phyloP scores from a whole-genome alignment of 2,113 vertebrate species.

The Tragelaphus buxtoni region DNA sequence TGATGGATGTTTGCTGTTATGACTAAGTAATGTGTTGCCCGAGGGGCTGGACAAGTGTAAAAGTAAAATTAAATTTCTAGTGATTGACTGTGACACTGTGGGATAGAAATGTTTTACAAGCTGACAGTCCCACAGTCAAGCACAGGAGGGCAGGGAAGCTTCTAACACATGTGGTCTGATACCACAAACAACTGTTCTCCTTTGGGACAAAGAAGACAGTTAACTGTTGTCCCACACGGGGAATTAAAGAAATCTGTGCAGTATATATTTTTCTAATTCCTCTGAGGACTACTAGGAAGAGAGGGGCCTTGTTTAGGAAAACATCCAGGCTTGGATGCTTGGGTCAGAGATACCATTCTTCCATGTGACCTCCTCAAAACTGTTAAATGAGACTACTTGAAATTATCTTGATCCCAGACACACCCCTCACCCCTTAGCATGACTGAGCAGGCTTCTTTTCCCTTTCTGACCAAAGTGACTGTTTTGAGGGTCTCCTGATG shows the following conservation, averaged over 20 bases:
- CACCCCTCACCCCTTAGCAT: neutral
- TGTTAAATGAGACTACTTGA: neutral
- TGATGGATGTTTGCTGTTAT: neutral
- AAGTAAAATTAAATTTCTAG: neutral
- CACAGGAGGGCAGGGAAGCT: constrained; percentile 5
- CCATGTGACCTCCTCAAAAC: neutral
- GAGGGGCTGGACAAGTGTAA: neutral
- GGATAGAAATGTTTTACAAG: constrained; percentile 57
- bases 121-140: constrained; percentile 24
- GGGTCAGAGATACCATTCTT: neutral
- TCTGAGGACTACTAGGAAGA: neutral
- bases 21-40: neutral
- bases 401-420: neutral
- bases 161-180: constrained; percentile 59
- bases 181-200: constrained; percentile 54
- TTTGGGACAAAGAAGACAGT: constrained; percentile 41
- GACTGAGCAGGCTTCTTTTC: neutral
- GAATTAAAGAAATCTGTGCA: constrained; percentile 63
- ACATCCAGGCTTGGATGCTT: neutral
- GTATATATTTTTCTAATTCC: constrained; percentile 29
- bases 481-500: neutral
- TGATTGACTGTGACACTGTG: constrained; percentile 33
- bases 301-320: neutral
- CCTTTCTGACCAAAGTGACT: neutral
- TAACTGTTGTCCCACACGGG: neutral